These are phyloP conservation scores for Habroteleia sp. DNA, from an alignment of 2,888 invertebrate species.

Conservation along the genomic window DNA sequence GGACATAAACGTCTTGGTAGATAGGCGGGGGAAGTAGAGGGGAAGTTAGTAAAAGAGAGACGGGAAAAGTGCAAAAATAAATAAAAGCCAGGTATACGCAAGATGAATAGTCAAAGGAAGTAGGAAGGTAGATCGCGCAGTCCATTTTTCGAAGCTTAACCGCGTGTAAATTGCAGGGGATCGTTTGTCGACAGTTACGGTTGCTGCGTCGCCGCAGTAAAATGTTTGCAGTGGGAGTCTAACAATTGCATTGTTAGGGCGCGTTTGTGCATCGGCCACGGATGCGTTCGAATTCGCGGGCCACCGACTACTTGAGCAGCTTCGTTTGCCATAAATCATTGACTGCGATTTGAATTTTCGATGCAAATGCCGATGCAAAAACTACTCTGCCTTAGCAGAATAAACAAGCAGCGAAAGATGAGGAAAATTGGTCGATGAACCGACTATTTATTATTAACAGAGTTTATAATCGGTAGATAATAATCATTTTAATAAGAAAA, in stretches of 20 bases:
- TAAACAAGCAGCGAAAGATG: slow-evolving; percentile 16
- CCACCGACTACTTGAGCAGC: slow-evolving; percentile 15
- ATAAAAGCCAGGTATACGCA: slow-evolving; percentile 54
- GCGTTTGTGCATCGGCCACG: slow-evolving; percentile 34
- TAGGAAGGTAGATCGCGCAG: slow-evolving; percentile 55
- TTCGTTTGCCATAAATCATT: slow-evolving; percentile 48
- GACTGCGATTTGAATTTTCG: slow-evolving; percentile 36
- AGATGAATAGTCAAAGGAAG: slow-evolving; percentile 61
- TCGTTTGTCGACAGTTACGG: slow-evolving; percentile 63
- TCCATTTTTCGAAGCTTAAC: slow-evolving; percentile 61
- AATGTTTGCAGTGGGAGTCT: slow-evolving; percentile 49
- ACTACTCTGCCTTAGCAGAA: slow-evolving; percentile 6
- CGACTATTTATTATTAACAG: too few species aligned
- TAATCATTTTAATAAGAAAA: too few species aligned
- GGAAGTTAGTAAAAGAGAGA: not conserved
- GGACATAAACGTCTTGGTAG: slow-evolving; percentile 34
- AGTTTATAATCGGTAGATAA: too few species aligned
- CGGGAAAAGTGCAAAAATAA: slow-evolving; percentile 53
- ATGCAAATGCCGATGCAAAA: slow-evolving; percentile 13
- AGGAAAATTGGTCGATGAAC: not conserved
- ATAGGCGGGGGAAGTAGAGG: not conserved
- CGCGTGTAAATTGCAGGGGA: slow-evolving; percentile 61
- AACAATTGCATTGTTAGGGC: slow-evolving; percentile 52
- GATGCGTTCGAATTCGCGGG: slow-evolving; percentile 44
- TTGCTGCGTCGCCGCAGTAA: slow-evolving; percentile 56